Evolutionary conservation across 1,140 invertebrate species (phyloP).

Genomic region (Dendrolimus kikuchii): DNA sequence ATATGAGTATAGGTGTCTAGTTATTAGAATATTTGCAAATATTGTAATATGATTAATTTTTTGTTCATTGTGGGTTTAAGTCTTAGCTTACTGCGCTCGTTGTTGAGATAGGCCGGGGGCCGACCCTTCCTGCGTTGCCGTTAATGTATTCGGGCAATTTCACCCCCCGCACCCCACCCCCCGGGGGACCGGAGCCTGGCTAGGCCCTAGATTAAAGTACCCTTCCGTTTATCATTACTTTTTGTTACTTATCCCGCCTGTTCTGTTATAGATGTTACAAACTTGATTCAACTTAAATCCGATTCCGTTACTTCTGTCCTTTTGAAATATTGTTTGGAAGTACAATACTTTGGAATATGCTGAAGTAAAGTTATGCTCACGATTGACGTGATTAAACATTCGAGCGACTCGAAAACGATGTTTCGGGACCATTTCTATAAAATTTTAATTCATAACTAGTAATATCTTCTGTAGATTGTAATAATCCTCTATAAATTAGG

Average conservation of each 20-base stretch:
- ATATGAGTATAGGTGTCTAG: no score
- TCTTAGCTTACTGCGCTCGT: slow-evolving; percentile 31
- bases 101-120: slow-evolving; percentile 42
- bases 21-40: no score
- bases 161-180: slow-evolving; percentile 20
- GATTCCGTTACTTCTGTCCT: no score
- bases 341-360: no score
- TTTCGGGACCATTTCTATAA: neutral
- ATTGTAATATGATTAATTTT: slow-evolving; percentile 22
- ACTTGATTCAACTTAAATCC: neutral
- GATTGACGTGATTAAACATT: slow-evolving; percentile 1
- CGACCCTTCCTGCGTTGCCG: slow-evolving; percentile 31
- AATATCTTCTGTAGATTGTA: no score
- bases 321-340: no score
- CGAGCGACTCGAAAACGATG: neutral
- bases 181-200: slow-evolving; percentile 28
- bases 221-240: slow-evolving; percentile 43
- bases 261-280: slow-evolving; percentile 9
- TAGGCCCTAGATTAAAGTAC: slow-evolving; percentile 49
- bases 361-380: neutral
- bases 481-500: no score
- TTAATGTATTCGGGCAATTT: slow-evolving; percentile 63
- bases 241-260: slow-evolving; percentile 24
- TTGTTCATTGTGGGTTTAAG: slow-evolving; percentile 25
- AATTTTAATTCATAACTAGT: no score